These are phyloP conservation scores for Ochropleura leucogaster DNA, from an alignment of 2,888 invertebrate genomes.

Conservation along the genomic window DNA sequence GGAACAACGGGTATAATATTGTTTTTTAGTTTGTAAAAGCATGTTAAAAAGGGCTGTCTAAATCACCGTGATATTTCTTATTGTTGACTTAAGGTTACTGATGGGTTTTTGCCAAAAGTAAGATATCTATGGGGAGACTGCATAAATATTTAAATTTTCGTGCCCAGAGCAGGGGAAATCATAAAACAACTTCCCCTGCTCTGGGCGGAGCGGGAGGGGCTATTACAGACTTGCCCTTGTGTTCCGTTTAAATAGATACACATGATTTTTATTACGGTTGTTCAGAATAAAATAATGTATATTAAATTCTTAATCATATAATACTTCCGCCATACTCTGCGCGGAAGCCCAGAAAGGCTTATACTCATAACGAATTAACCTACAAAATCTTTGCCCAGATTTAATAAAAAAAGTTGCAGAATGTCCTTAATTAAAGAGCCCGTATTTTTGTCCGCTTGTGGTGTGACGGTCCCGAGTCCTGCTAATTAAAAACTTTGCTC, in stretches of 20 bases:
- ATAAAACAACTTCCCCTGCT: no score
- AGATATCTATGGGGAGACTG: not conserved
- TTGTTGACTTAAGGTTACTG: not conserved
- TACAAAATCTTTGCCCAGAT: conserved; percentile 20
- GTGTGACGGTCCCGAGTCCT: conserved; percentile 4
- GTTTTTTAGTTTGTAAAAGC: no score
- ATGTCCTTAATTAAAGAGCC: conserved; percentile 29
- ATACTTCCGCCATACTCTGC: not conserved
- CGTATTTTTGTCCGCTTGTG: conserved; percentile 29
- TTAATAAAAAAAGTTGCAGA: conserved; percentile 19
- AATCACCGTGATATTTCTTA: not conserved
- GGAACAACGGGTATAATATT: not conserved
- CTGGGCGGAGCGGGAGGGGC: no score
- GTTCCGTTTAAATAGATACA: not conserved
- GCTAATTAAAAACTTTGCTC: conserved; percentile 46
- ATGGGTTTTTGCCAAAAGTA: no score
- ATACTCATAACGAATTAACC: conserved; percentile 2
- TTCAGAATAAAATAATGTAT: not conserved
- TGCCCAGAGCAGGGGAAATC: no score
- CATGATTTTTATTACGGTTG: not conserved
- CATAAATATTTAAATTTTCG: not conserved
- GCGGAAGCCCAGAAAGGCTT: not conserved
- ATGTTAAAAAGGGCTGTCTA: not conserved
- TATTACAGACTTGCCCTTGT: no score
- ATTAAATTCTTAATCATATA: not conserved